phyloP scores from a whole-genome alignment of 2,888 invertebrate species.

The Zygogramma bicolorata region DNA sequence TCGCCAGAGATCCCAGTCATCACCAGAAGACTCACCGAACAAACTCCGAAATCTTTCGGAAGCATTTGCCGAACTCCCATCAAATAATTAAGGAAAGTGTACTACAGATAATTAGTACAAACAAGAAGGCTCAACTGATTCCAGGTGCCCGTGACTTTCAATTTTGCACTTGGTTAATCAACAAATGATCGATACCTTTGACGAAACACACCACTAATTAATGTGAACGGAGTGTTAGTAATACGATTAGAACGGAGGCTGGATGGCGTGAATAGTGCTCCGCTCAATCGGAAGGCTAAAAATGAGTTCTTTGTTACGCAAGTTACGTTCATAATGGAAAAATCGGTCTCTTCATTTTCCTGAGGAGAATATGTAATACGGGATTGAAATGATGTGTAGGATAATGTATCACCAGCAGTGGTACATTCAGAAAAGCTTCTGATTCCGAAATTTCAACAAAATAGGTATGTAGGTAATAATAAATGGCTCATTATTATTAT shows the following conservation, averaged over 20 bases:
- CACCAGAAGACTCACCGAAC: not conserved
- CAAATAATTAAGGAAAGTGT: slow-evolving; percentile 8
- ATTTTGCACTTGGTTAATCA: slow-evolving; percentile 60
- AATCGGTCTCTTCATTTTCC: not conserved
- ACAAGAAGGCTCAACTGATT: slow-evolving; percentile 44
- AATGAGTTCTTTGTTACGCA: not conserved
- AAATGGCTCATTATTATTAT: too few species aligned
- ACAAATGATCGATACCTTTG: slow-evolving; percentile 56
- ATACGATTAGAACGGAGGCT: slow-evolving; percentile 55
- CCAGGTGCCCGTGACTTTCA: slow-evolving; percentile 61
- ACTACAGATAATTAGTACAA: slow-evolving; percentile 48
- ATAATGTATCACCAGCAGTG: too few species aligned
- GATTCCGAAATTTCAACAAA: too few species aligned
- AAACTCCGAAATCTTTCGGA: not conserved
- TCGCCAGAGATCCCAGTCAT: not conserved
- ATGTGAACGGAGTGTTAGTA: slow-evolving; percentile 60
- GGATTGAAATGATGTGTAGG: too few species aligned
- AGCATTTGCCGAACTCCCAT: not conserved
- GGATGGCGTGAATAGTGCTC: slow-evolving; percentile 8
- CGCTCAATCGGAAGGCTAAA: not conserved
- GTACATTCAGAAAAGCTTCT: too few species aligned
- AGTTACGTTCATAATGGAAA: not conserved
- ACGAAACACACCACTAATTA: slow-evolving; percentile 58
- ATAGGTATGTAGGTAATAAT: too few species aligned
- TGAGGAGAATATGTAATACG: too few species aligned